Conservation (phyloP, 2,888 invertebrate genomes). For the Eremobia ochroleuca region DNA sequence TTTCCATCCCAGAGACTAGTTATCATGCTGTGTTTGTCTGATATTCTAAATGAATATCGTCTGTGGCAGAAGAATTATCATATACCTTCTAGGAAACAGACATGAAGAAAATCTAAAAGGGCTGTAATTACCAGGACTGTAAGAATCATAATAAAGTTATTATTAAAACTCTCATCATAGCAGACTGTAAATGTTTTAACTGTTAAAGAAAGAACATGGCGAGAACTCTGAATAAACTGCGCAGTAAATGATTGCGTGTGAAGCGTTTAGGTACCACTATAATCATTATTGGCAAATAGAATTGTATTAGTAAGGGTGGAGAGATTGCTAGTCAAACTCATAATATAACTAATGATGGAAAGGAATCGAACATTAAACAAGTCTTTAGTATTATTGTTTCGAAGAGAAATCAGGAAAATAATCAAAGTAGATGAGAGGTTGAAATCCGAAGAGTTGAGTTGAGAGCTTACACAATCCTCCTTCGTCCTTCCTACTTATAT, state of each 20-base stretch:
- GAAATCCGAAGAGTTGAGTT: neutral
- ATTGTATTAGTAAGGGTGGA: neutral
- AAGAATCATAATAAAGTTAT: constrained; percentile 2
- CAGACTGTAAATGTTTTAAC: constrained; percentile 23
- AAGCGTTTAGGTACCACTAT: constrained; percentile 3
- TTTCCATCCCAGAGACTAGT: neutral
- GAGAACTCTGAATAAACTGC: constrained; percentile 5
- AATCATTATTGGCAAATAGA: neutral
- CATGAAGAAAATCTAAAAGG: neutral
- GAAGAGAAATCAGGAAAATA: neutral
- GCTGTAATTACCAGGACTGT: neutral
- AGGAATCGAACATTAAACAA: neutral
- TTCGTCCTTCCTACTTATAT: no score
- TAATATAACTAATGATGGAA: neutral
- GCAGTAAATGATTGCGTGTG: neutral
- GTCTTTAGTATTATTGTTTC: no score
- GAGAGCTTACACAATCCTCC: neutral
- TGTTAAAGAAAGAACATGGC: no score
- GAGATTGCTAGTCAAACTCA: neutral
- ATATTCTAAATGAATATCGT: neutral
- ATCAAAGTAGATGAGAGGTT: neutral
- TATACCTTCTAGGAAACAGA: neutral
- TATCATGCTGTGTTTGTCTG: neutral
- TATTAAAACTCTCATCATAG: neutral
- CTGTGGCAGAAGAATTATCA: neutral